A percentile compares a stretch with the other conserved stretches of the same genome.
Conservation (phyloP, 1,140 invertebrate genomes). For the Lepidurus apus region DNA sequence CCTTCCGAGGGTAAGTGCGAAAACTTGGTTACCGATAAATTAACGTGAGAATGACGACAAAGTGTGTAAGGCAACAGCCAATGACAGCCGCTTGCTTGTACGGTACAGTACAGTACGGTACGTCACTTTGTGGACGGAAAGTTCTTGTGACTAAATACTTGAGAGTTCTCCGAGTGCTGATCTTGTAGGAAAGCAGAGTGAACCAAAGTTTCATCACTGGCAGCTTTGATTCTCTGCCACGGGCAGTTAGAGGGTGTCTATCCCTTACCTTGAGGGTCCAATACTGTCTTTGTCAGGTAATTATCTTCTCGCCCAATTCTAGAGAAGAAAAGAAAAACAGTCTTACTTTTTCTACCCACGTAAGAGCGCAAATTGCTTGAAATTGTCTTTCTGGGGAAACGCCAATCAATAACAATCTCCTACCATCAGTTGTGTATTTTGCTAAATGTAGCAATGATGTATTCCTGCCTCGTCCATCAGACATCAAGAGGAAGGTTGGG, state of each 20-base stretch:
- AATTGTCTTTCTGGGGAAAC: neutral
- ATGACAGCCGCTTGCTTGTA: no score
- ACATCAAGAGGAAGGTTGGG: constrained; percentile 11
- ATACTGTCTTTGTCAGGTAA: constrained; percentile 10
- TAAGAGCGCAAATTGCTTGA: neutral
- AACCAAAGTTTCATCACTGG: neutral
- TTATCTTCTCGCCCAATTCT: neutral
- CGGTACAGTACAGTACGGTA: no score
- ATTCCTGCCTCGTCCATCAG: neutral
- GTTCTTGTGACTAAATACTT: neutral
- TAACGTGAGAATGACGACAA: neutral
- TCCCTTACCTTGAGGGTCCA: neutral
- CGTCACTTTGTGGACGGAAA: no score
- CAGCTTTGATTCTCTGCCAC: constrained; percentile 7
- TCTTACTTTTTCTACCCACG: neutral
- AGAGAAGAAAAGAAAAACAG: neutral
- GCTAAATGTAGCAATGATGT: neutral
- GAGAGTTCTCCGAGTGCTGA: neutral
- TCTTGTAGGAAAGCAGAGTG: neutral
- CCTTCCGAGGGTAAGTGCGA: constrained; percentile 20
- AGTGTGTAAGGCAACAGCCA: neutral
- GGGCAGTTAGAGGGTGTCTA: neutral
- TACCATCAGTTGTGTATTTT: neutral
- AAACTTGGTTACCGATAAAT: constrained; percentile 15
- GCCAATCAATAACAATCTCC: neutral